phyloP scores from a whole-genome alignment of 2,797 vertebrate genomes.

The Tokudaia tokunoshimensis region DNA sequence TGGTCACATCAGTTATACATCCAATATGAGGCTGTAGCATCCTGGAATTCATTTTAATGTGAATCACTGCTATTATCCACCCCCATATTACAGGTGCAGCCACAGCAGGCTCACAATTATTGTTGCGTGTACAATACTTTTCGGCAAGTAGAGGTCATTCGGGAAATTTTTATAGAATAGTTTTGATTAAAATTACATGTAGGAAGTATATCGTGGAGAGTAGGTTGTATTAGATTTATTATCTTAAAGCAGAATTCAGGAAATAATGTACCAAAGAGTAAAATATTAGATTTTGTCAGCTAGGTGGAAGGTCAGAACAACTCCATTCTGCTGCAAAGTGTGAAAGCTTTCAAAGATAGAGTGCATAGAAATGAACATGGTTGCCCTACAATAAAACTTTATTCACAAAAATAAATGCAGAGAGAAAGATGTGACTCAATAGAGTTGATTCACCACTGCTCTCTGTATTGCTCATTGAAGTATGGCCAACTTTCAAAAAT shows the following conservation, averaged over 20 bases:
- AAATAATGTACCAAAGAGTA: not conserved
- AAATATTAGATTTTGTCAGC: not conserved
- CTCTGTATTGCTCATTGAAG: not conserved
- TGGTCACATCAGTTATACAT: not conserved
- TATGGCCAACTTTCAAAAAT: not conserved
- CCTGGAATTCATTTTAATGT: not conserved
- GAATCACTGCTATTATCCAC: not conserved
- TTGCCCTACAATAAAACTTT: conserved; percentile 31
- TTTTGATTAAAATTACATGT: conserved; percentile 65
- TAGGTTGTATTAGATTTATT: not conserved
- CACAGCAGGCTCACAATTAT: not conserved
- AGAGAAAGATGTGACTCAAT: not conserved
- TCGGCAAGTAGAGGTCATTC: conserved; percentile 39
- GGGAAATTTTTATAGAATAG: conserved; percentile 16
- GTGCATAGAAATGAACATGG: not conserved
- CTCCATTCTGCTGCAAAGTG: not conserved
- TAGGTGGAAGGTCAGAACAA: not conserved
- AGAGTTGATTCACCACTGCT: not conserved
- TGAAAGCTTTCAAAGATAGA: not conserved
- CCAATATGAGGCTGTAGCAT: not conserved
- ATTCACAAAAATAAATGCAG: not conserved
- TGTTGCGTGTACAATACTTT: not conserved
- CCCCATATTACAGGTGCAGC: not conserved
- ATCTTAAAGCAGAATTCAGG: conserved; percentile 23
- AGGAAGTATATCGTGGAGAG: not conserved